phyloP scores from a whole-genome alignment of 2,797 vertebrate genomes.

The Echeneis naucrates region DNA sequence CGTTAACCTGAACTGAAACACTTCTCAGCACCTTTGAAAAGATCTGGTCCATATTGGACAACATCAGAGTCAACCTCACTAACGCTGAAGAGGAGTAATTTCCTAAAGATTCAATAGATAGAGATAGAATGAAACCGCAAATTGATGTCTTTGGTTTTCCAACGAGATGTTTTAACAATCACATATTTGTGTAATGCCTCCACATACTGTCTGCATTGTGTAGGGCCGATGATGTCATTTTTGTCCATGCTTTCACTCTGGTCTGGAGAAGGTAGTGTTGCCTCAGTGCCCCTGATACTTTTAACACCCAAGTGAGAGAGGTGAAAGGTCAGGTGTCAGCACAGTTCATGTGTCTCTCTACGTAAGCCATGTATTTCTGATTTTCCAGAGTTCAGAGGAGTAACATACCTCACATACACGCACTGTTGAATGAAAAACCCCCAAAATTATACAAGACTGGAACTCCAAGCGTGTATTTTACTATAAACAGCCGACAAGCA shows the following conservation, averaged over 20 bases:
- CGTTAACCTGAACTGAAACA: neutral
- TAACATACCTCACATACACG: conserved; percentile 33
- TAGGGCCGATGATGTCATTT: too few relatives aligned
- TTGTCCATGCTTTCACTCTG: too few relatives aligned
- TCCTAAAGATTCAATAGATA: neutral
- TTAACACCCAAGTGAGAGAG: conserved; percentile 66
- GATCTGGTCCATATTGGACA: neutral
- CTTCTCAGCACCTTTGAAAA: neutral
- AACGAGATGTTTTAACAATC: neutral
- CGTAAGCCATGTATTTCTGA: conserved; percentile 47
- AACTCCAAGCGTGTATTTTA: conserved; percentile 23
- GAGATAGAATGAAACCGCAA: neutral
- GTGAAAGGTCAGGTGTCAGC: conserved; percentile 64
- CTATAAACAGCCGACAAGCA: conserved; percentile 15
- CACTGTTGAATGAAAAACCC: conserved; percentile 10
- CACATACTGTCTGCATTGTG: too few relatives aligned
- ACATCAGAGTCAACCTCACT: neutral
- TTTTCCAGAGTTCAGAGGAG: conserved; percentile 46
- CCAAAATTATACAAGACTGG: conserved; percentile 2
- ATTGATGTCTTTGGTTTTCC: neutral
- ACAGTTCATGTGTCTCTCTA: conserved; percentile 39
- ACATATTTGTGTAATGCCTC: neutral
- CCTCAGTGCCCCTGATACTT: conserved; percentile 38
- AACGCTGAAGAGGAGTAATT: neutral
- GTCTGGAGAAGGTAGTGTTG: conserved; percentile 20